Conservation (phyloP, 2,888 invertebrate species). For the Macroteleia sp. region DNA sequence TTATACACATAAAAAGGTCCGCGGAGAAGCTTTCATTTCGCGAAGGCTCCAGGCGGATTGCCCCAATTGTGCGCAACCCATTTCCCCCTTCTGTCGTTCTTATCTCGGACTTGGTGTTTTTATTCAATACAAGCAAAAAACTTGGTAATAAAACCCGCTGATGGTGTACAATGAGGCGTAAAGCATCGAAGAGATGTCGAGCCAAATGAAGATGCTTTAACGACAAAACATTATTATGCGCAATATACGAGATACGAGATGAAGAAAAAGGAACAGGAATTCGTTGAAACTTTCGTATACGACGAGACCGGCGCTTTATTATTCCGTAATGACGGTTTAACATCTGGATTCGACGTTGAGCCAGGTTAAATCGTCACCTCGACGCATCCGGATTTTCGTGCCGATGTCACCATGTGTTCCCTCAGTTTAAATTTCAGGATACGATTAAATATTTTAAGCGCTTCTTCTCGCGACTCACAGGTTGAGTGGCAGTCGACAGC, state of each 20-base stretch:
- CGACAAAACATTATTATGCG: conserved; percentile 1
- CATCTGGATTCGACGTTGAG: conserved; percentile 3
- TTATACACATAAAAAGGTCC: conserved; percentile 41
- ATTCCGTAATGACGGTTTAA: conserved; percentile 16
- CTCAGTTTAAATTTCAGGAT: conserved; percentile 39
- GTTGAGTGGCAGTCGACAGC: conserved; percentile 17
- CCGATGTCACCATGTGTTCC: conserved; percentile 20
- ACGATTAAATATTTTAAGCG: conserved; percentile 56
- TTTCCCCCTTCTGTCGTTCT: neutral
- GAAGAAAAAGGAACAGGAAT: too few relatives aligned
- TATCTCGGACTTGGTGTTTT: conserved; percentile 43
- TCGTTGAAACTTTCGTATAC: neutral
- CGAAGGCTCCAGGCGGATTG: conserved; percentile 46
- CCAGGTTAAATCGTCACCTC: conserved; percentile 19
- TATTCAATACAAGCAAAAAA: conserved; percentile 40
- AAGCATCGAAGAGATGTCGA: conserved; percentile 21
- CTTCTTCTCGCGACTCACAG: conserved; percentile 28
- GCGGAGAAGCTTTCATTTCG: conserved; percentile 38
- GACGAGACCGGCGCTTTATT: conserved; percentile 5
- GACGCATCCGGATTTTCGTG: conserved; percentile 35
- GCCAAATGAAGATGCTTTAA: conserved; percentile 13
- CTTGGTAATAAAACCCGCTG: conserved; percentile 20
- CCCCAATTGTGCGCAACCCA: conserved; percentile 38
- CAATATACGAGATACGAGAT: neutral
- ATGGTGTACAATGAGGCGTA: conserved; percentile 25